Evolutionary conservation across 2,113 vertebrate species (phyloP), one percentile per base, ranked within the genome.

Genomic region (Urocynchramus pylzowi): DNA sequence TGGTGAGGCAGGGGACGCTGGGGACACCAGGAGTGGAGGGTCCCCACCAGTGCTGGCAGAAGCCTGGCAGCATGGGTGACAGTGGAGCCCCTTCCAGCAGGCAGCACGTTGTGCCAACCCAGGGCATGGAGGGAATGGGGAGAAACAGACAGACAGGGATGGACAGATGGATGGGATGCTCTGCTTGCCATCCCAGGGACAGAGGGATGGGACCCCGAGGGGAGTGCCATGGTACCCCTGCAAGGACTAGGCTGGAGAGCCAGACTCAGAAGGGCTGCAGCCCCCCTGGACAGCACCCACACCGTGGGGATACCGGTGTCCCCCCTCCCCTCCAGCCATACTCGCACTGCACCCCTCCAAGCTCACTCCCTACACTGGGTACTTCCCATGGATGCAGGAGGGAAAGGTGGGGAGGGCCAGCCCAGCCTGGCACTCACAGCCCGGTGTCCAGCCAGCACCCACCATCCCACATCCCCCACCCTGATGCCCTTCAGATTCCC

Each of bases 211-310:
- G 35, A 61, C 16, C 35, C 47, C 0, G 0, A 10, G 8, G 28
- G n/a, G 60, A 16, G 69, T 45, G 59, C 23, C 84, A 49, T 3
- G 27, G 28, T 56, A 86, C 10, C 61, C 45, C 50, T 21, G 15
- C 3, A 0, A 79, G 56, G 35, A 41, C 5, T 54, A 45, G 2
- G 10, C 35, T 0, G 2, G 20, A 56, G 47, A 80, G 39, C 35
- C 4, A 2, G 37, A 9, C 0, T 0, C 11, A 23, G 47, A 44
- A 0, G 4, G 21, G n/a, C 74, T 82, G 42, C 42, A 28, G 64
- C 11, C 4, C 44, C 47, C 19, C 2, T 11, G 50, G 41, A 45
- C 30, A 68, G 50, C 71, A 33, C 20, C 33, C 23, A 19, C 9
- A 5, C 35, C 42, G 2, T 47, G 33, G 60, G 64, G 12, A 61